A percentile compares a stretch with the other conserved stretches of the same genome.
Conservation (phyloP, 1,140 invertebrate genomes). For the Zaprionus capensis region DNA sequence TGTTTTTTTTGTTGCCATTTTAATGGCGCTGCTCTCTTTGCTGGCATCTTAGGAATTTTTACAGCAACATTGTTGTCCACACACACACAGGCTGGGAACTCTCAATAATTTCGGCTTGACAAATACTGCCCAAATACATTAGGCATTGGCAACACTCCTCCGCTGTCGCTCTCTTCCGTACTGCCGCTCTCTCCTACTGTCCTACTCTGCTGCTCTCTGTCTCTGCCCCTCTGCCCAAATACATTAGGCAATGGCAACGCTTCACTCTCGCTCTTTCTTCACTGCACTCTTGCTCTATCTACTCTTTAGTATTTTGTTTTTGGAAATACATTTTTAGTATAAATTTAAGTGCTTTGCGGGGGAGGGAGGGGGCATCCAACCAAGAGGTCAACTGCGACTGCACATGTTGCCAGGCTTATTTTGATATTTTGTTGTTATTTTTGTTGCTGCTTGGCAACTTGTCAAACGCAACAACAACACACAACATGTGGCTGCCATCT, state of each 20-base stretch:
- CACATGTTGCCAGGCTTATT: background rate
- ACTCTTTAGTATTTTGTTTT: conserved; percentile 42
- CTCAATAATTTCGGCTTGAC: conserved; percentile 26
- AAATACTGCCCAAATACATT: conserved; percentile 31
- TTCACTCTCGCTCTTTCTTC: conserved; percentile 29
- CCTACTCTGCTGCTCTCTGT: no score
- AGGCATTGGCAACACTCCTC: conserved; percentile 41
- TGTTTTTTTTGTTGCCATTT: conserved; percentile 40
- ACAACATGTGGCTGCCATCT: conserved; percentile 76
- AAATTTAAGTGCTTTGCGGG: conserved; percentile 64
- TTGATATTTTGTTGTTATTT: background rate
- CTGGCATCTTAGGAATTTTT: conserved; percentile 54
- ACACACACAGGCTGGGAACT: conserved; percentile 32
- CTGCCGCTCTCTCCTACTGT: conserved; percentile 8
- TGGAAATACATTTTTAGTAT: conserved; percentile 56
- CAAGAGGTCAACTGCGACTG: conserved; percentile 16
- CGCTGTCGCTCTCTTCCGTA: no score
- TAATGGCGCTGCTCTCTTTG: conserved; percentile 37
- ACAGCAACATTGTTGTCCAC: conserved; percentile 56
- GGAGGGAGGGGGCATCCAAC: background rate
- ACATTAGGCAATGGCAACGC: conserved; percentile 55
- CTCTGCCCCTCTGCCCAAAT: conserved; percentile 7
- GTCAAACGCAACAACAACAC: conserved; percentile 53
- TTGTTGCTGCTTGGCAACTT: conserved; percentile 54
- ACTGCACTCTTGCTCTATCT: background rate